Evolutionary conservation across 2,888 invertebrate genomes (phyloP).

Genomic region (Merodon equestris): DNA sequence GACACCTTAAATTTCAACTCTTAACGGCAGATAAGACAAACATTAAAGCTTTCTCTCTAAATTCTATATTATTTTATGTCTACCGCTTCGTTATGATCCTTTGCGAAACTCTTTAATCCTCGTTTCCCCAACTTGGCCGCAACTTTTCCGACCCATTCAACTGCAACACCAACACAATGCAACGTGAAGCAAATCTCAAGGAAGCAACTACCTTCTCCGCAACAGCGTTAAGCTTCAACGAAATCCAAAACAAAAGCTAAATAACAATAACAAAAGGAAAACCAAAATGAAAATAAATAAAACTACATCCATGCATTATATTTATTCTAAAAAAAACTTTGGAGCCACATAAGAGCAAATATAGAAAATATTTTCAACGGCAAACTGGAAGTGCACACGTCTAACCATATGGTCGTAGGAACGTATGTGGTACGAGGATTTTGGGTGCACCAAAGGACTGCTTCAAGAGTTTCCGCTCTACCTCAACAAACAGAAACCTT

Average conservation of each 20-base stretch:
- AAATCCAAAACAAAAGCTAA: no score
- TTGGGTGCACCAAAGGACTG: slow-evolving; percentile 32
- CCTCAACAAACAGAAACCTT: no score
- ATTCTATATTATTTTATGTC: background rate
- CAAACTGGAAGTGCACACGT: slow-evolving; percentile 16
- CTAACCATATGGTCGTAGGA: no score
- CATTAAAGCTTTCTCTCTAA: no score
- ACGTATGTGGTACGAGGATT: slow-evolving; percentile 16
- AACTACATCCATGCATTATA: background rate
- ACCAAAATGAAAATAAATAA: background rate
- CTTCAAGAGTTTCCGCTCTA: slow-evolving; percentile 5
- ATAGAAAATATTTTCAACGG: slow-evolving; percentile 38
- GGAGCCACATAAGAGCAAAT: slow-evolving; percentile 37
- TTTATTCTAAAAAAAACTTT: slow-evolving; percentile 18
- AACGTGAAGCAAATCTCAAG: slow-evolving; percentile 4
- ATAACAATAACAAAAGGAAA: background rate
- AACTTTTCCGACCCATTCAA: slow-evolving; percentile 2
- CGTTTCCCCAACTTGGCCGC: background rate
- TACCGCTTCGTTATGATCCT: background rate
- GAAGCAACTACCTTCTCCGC: slow-evolving; percentile 13
- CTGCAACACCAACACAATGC: slow-evolving; percentile 9
- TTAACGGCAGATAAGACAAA: no score
- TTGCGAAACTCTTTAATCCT: slow-evolving; percentile 18
- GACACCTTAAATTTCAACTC: no score
- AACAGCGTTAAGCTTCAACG: slow-evolving; percentile 8